A percentile compares a stretch with the other conserved stretches of the same genome.
Evolutionary conservation across 2,113 vertebrate species (phyloP).

Genomic region (Neogobius melanostomus): DNA sequence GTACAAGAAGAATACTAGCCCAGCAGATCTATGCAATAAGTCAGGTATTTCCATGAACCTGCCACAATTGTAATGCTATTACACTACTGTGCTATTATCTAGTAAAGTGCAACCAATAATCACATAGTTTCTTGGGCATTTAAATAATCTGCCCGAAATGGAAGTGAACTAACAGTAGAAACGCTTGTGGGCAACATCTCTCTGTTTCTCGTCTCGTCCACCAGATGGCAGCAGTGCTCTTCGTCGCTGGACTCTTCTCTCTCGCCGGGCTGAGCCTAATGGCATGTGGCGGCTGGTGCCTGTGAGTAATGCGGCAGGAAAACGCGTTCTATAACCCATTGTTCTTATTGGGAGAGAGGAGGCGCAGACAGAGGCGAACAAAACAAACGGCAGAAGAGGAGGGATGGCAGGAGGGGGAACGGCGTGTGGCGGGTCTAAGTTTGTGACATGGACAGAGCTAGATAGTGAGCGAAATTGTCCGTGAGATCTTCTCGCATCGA

Average conservation of each 20-base stretch:
- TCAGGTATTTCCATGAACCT: too few relatives aligned
- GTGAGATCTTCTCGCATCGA: too few relatives aligned
- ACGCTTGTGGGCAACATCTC: background rate
- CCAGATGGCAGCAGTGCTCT: constrained; percentile 71
- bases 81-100: too few relatives aligned
- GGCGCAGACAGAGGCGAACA: constrained; percentile 43
- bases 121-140: too few relatives aligned
- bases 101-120: too few relatives aligned
- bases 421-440: constrained; percentile 24
- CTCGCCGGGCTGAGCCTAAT: constrained; percentile 63
- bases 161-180: too few relatives aligned
- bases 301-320: constrained; percentile 75
- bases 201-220: constrained; percentile 29
- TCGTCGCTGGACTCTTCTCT: background rate
- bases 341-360: constrained; percentile 66
- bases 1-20: too few relatives aligned
- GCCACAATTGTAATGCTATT: too few relatives aligned
- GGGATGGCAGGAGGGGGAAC: constrained; percentile 14
- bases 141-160: too few relatives aligned
- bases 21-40: too few relatives aligned
- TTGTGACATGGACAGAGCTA: too few relatives aligned
- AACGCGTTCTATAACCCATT: constrained; percentile 74
- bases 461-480: too few relatives aligned
- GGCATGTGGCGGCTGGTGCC: constrained; percentile 71
- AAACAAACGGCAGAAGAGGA: constrained; percentile 53